phyloP scores from a whole-genome alignment of 2,888 invertebrate species.

The Cremastinae sp. region DNA sequence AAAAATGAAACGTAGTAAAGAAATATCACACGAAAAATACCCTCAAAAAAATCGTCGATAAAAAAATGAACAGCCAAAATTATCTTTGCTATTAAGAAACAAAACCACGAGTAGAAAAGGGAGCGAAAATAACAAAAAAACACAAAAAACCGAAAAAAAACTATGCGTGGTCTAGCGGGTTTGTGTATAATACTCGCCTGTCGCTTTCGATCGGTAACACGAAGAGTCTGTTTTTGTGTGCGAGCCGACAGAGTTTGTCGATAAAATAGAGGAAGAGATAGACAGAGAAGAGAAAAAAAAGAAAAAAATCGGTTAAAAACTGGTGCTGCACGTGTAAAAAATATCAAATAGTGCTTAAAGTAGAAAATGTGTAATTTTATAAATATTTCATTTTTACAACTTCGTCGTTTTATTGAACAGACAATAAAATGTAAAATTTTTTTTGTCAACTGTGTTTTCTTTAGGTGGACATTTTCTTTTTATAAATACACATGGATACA shows the following conservation, averaged over 20 bases:
- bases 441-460: no score
- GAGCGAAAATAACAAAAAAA: not conserved
- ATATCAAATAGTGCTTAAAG: not conserved
- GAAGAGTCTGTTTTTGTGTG: constrained; percentile 75
- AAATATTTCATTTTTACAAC: constrained; percentile 37
- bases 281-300: constrained; percentile 64
- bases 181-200: constrained; percentile 78
- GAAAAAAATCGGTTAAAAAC: constrained; percentile 68
- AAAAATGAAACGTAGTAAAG: not conserved
- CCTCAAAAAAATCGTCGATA: not conserved
- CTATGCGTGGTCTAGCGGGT: constrained; percentile 55
- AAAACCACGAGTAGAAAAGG: not conserved
- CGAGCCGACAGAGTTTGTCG: constrained; percentile 69
- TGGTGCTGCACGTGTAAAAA: constrained; percentile 26
- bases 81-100: no score
- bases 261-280: constrained; percentile 65
- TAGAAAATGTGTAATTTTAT: not conserved
- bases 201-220: constrained; percentile 76
- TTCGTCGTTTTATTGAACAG: no score
- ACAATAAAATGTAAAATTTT: no score
- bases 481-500: no score
- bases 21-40: not conserved
- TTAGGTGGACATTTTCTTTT: no score
- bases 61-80: no score
- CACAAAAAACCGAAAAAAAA: constrained; percentile 22